A percentile compares a stretch with the other conserved stretches of the same genome.
phyloP scores from a whole-genome alignment of 1,140 invertebrate species.

The Drosophila littoralis region DNA sequence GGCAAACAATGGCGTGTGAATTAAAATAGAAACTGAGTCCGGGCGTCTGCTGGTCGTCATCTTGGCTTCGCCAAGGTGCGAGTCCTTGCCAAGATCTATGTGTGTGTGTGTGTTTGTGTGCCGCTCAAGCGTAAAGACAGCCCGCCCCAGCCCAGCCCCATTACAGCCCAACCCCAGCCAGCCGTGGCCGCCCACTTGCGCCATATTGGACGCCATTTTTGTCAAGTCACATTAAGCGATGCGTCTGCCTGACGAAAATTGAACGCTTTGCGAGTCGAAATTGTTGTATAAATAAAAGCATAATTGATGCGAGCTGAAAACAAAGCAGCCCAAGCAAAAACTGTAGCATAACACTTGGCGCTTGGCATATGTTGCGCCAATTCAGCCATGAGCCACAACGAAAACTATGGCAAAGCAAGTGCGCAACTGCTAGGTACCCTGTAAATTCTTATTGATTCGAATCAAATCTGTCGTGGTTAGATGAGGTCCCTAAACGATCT shows the following conservation, averaged over 20 bases:
- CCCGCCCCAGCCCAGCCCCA: neutral
- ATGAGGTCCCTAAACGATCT: too few relatives aligned
- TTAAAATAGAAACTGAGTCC: constrained; percentile 73
- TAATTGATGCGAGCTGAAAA: constrained; percentile 73
- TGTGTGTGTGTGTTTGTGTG: constrained; percentile 43
- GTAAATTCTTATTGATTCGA: neutral
- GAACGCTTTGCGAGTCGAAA: constrained; percentile 62
- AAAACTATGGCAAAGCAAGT: constrained; percentile 46
- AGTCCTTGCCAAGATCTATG: constrained; percentile 20
- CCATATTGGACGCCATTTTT: constrained; percentile 80
- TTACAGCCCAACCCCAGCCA: neutral
- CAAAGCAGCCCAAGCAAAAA: constrained; percentile 33
- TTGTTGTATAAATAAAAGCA: constrained; percentile 83
- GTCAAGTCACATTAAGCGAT: constrained; percentile 80
- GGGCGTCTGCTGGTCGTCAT: constrained; percentile 63
- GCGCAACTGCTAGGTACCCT: constrained; percentile 14
- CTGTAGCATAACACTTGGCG: constrained; percentile 46
- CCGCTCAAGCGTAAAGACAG: constrained; percentile 67
- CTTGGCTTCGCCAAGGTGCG: constrained; percentile 67
- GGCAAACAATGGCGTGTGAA: constrained; percentile 75
- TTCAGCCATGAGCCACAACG: constrained; percentile 72
- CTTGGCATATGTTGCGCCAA: constrained; percentile 75
- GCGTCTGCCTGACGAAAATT: constrained; percentile 75
- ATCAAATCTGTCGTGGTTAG: too few relatives aligned
- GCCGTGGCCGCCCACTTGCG: constrained; percentile 35